Evolutionary conservation across 2,888 invertebrate species (phyloP).

Genomic region (Notocelia uddmanniana): DNA sequence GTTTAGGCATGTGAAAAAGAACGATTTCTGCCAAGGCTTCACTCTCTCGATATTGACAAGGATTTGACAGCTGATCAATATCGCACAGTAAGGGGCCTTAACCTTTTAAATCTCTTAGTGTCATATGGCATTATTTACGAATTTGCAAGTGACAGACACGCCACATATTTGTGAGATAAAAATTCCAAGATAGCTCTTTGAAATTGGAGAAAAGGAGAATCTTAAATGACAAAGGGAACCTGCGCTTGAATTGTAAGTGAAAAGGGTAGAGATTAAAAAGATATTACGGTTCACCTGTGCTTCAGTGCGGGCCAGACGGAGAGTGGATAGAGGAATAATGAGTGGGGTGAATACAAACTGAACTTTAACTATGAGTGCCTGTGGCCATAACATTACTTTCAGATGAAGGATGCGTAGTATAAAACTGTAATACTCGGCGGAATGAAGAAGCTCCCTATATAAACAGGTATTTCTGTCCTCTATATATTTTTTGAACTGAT

Average conservation of each 20-base stretch:
- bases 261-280: conserved; percentile 57
- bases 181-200: conserved; percentile 3
- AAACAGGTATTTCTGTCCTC: neutral
- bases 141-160: neutral
- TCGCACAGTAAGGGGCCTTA: neutral
- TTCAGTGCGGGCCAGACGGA: conserved; percentile 32
- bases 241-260: conserved; percentile 34
- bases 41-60: conserved; percentile 10
- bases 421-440: neutral
- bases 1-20: conserved; percentile 18
- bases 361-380: conserved; percentile 25
- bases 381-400: conserved; percentile 26
- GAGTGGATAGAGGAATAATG: conserved; percentile 50
- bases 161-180: conserved; percentile 6
- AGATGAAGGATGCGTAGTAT: neutral
- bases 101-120: conserved; percentile 1
- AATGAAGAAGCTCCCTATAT: conserved; percentile 6
- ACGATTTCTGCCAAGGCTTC: conserved; percentile 24
- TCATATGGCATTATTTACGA: neutral
- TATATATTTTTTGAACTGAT: neutral
- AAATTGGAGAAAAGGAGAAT: conserved; percentile 13
- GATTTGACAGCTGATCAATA: conserved; percentile 29
- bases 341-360: conserved; percentile 44
- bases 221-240: conserved; percentile 25
- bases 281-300: conserved; percentile 53